Conservation (phyloP, 2,797 vertebrate species). For the Platyrinchus mystaceus region DNA sequence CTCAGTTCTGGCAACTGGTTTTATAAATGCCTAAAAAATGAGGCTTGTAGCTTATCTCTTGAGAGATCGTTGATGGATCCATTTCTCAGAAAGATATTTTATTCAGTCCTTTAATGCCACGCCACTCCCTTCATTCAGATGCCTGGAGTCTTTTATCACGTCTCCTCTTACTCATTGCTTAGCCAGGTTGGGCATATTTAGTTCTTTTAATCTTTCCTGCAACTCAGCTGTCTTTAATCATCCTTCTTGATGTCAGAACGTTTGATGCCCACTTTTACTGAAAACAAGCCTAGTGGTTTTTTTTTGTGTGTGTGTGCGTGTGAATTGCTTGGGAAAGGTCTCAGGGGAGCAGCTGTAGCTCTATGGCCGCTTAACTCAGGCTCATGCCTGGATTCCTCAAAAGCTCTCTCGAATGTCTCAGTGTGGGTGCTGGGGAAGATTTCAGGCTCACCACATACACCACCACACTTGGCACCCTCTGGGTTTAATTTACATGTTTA, state of each 20-base stretch:
- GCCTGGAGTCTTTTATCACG: constrained; percentile 60
- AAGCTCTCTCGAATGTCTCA: neutral
- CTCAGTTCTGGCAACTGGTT: neutral
- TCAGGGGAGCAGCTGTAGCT: neutral
- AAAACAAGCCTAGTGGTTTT: neutral
- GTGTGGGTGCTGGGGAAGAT: neutral
- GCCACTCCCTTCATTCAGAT: constrained; percentile 62
- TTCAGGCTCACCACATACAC: neutral
- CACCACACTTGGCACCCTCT: neutral
- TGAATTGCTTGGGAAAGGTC: constrained; percentile 20
- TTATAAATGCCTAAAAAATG: constrained; percentile 52
- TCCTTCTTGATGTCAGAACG: constrained; percentile 54
- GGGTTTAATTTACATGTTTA: neutral
- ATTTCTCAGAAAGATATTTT: constrained; percentile 66
- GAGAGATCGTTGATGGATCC: constrained; percentile 59
- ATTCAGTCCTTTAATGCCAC: constrained; percentile 56
- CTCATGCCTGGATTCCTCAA: constrained; percentile 38
- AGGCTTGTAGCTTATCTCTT: constrained; percentile 58
- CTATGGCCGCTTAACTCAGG: neutral
- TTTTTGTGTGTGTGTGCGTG: neutral
- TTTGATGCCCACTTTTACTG: constrained; percentile 53
- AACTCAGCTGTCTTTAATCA: constrained; percentile 64
- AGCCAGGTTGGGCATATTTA: constrained; percentile 62
- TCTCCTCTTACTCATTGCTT: constrained; percentile 57
- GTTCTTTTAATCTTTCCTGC: constrained; percentile 63